phyloP scores from a whole-genome alignment of 2,888 invertebrate species.

The Pammene aurita region DNA sequence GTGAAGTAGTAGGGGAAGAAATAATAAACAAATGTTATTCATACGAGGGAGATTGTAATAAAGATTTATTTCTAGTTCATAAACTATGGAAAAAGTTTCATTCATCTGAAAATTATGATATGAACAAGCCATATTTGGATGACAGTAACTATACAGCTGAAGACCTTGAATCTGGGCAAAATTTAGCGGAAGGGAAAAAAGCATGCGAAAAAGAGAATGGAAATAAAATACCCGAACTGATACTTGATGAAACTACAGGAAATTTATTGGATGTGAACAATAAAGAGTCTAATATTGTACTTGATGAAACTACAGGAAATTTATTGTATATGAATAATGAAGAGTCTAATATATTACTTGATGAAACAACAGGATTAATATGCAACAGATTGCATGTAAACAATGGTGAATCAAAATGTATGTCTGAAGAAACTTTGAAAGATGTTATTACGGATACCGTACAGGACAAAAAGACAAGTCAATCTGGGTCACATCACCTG shows the following conservation, averaged over 20 bases:
- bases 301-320: too few species aligned
- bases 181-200: background rate
- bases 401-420: background rate
- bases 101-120: constrained; percentile 2
- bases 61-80: constrained; percentile 8
- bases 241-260: constrained; percentile 1
- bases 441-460: background rate
- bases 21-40: constrained; percentile 8
- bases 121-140: background rate
- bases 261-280: too few species aligned
- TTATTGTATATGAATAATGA: background rate
- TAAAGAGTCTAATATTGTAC: too few species aligned
- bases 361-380: background rate
- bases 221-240: background rate
- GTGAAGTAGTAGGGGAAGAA: constrained; percentile 9
- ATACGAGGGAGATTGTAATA: constrained; percentile 6
- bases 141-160: background rate
- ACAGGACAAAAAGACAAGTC: too few species aligned
- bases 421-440: background rate
- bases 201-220: background rate
- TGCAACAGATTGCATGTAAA: background rate
- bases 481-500: too few species aligned
- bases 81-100: constrained; percentile 9
- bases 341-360: background rate
- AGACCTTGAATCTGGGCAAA: background rate